phyloP scores from a whole-genome alignment of 2,797 vertebrate species.

The Sebastes minor region DNA sequence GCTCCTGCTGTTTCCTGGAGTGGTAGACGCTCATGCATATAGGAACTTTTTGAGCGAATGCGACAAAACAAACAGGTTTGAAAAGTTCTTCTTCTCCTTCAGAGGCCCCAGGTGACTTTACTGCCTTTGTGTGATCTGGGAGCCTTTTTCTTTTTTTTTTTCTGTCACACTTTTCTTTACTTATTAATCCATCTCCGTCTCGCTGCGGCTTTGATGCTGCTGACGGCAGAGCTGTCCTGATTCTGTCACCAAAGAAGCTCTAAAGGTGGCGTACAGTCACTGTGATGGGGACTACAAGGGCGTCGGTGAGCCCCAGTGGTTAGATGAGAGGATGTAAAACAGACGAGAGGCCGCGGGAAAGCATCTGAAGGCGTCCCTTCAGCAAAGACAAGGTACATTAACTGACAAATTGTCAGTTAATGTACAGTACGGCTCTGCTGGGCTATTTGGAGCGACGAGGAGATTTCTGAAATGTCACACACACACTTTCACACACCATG shows the following conservation, averaged over 20 bases:
- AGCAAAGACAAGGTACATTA: constrained; percentile 38
- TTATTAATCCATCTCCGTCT: constrained; percentile 74
- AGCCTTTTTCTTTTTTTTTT: constrained; percentile 36
- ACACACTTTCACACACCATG: constrained; percentile 2
- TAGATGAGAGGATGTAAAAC: constrained; percentile 39
- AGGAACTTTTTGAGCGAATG: constrained; percentile 32
- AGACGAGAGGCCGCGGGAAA: constrained; percentile 1
- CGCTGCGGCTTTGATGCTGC: constrained; percentile 61
- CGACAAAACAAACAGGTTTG: constrained; percentile 64
- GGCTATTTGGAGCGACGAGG: constrained; percentile 28
- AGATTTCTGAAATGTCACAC: constrained; percentile 15
- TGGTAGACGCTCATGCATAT: constrained; percentile 12
- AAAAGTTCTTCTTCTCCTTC: constrained; percentile 46
- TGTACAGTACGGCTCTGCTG: constrained; percentile 36
- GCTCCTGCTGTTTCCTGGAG: constrained; percentile 39
- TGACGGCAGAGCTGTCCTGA: constrained; percentile 66
- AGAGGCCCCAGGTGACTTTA: constrained; percentile 56
- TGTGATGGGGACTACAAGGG: constrained; percentile 32
- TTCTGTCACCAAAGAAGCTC: constrained; percentile 73
- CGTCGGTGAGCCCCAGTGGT: constrained; percentile 24
- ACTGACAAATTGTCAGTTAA: constrained; percentile 57
- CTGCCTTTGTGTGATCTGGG: constrained; percentile 51
- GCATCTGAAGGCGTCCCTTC: constrained; percentile 14
- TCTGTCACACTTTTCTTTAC: constrained; percentile 66
- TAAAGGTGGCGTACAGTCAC: constrained; percentile 57